Evolutionary conservation across 1,140 invertebrate species (phyloP).

Genomic region (Homarus americanus): DNA sequence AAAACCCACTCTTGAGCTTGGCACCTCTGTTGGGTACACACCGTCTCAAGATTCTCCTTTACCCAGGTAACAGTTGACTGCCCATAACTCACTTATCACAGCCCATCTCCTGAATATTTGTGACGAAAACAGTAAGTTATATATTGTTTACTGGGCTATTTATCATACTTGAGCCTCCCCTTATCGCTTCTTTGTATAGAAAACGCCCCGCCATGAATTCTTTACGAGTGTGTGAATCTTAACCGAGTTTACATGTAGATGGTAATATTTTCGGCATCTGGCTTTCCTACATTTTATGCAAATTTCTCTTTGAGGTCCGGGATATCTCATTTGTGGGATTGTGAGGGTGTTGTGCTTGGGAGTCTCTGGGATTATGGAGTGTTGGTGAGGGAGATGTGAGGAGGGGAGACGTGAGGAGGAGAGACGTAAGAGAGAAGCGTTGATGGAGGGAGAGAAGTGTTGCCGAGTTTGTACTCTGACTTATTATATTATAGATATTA

Average conservation of each 20-base stretch:
- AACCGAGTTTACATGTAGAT: neutral
- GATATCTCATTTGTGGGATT: constrained; percentile 4
- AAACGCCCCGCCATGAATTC: constrained; percentile 29
- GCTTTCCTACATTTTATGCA: neutral
- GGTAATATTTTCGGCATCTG: neutral
- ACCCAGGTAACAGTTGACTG: constrained; percentile 10
- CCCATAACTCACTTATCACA: constrained; percentile 14
- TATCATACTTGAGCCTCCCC: constrained; percentile 25
- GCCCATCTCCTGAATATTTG: constrained; percentile 17
- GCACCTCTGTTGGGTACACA: neutral
- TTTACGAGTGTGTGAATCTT: constrained; percentile 1
- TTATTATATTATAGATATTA: too few species aligned
- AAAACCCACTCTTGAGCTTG: neutral
- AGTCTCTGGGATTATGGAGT: neutral
- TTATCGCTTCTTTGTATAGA: constrained; percentile 10
- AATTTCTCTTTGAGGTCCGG: neutral
- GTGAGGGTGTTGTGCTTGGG: neutral
- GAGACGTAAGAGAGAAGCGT: neutral
- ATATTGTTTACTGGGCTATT: constrained; percentile 26
- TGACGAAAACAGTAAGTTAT: constrained; percentile 37
- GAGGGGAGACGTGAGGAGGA: too few species aligned
- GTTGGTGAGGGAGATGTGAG: too few species aligned
- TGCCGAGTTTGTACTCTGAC: too few species aligned
- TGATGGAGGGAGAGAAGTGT: neutral
- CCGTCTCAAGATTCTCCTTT: neutral